phyloP scores from a whole-genome alignment of 2,888 invertebrate genomes.

The Bedellia somnulentella region DNA sequence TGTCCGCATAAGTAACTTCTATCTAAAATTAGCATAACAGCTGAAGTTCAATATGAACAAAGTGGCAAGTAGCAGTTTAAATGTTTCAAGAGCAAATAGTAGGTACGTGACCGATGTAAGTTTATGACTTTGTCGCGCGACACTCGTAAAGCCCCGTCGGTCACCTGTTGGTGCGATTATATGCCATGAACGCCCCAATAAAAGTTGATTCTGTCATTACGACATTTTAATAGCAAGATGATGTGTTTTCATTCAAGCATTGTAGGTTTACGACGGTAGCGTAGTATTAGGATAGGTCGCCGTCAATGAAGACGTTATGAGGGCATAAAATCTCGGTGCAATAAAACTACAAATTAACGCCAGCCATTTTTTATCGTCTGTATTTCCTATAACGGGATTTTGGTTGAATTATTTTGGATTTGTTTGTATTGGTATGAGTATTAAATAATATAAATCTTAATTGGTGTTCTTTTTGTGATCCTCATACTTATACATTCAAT shows the following conservation, averaged over 20 bases:
- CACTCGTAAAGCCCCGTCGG: conserved; percentile 48
- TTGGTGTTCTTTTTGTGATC: not conserved
- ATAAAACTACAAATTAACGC: no score
- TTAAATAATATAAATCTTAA: no score
- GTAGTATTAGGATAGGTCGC: not conserved
- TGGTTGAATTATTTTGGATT: no score
- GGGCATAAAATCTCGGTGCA: no score
- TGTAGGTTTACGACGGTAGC: conserved; percentile 9
- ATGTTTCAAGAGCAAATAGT: conserved; percentile 13
- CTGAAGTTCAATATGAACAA: no score
- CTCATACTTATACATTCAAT: not conserved
- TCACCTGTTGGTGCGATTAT: conserved; percentile 38
- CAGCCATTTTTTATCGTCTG: no score
- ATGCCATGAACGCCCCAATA: conserved; percentile 19
- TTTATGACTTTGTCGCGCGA: conserved; percentile 22
- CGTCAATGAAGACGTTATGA: no score
- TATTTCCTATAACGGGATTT: no score
- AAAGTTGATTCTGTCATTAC: conserved; percentile 35
- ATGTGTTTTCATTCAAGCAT: conserved; percentile 31
- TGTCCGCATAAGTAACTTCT: no score
- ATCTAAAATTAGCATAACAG: no score
- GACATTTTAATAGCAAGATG: conserved; percentile 43
- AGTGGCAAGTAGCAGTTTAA: conserved; percentile 4
- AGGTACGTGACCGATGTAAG: conserved; percentile 38
- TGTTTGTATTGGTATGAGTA: no score